Conservation (phyloP, 2,797 vertebrate species). For the Cheirogaleus major region DNA sequence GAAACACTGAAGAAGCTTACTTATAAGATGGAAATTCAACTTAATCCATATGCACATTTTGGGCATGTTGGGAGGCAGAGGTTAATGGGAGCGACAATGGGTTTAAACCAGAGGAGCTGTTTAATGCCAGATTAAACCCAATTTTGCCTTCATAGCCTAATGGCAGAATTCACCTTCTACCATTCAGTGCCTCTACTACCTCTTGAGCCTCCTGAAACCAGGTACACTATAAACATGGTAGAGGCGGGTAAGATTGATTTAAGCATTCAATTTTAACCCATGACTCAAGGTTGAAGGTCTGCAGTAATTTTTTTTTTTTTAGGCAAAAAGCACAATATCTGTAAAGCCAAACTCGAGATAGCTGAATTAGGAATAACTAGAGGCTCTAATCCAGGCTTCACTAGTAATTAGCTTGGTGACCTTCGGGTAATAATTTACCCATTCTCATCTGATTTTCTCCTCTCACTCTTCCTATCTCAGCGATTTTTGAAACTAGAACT, state of each 20-base stretch:
- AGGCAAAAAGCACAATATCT: background rate
- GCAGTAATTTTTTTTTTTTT: background rate
- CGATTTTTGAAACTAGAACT: background rate
- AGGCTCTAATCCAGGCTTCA: background rate
- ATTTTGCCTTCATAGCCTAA: conserved; percentile 1
- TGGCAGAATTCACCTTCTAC: conserved; percentile 9
- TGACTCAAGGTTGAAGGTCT: background rate
- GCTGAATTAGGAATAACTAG: background rate
- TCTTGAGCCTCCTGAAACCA: background rate
- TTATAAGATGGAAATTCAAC: background rate
- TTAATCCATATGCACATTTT: conserved; percentile 32
- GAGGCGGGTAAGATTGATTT: background rate
- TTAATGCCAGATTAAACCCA: conserved; percentile 26
- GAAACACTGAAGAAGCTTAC: background rate
- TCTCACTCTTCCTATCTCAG: background rate
- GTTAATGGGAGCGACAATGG: background rate
- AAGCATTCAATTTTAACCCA: background rate
- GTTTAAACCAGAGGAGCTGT: background rate
- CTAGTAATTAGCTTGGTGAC: background rate
- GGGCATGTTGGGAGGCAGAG: background rate
- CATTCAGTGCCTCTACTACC: background rate
- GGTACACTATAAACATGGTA: background rate
- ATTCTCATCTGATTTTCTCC: background rate
- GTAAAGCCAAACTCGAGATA: background rate
- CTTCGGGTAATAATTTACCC: background rate